Evolutionary conservation across 2,113 vertebrate species (phyloP), one percentile per base, ranked within the genome.

Genomic region (Petrocephalus microphthalmus): DNA sequence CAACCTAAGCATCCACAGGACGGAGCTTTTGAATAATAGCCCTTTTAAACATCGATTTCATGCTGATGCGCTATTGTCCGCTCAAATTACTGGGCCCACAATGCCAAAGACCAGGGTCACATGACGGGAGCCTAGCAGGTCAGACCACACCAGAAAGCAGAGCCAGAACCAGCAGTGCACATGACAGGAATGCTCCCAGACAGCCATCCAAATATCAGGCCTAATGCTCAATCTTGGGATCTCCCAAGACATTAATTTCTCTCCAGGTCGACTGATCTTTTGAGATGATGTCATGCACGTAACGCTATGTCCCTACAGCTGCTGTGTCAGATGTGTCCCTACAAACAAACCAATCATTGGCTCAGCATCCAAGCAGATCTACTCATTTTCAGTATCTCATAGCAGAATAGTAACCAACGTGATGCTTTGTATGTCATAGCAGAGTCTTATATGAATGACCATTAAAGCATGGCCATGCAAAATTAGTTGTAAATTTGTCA

Each of bases 401-500:
- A 74, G 25, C 67, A 74, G 67, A 74, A 33, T 0, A 10, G 13
- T 49, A 49, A 49, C 47, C 5, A 7, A 7, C 47, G 6, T 5
- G 47, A 49, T 49, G 47, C 6, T 49, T 5, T 3, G 47, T 49
- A 49, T 49, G 47, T 49, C 47, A 49, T 6, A 49, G 2, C 47
- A 49, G 47, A 49, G 3, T 42, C 42, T 42, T 42, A 90, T 88
- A 84, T 88, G 91, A 88, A 15, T 90, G 67, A 22, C 52, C 86
- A 64, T 85, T 87, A 82, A 89, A 89, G 87, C 87, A 51, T 53
- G 87, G 88, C 37, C 88, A 74, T 78, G 60, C 22, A 74, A 90
- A 89, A 90, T 90, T 88, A 82, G 86, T 71, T 57, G n/a, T n/a
- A 85, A 86, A 88, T 52, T 86, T 88, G 84, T 91, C 56, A 33